Evolutionary conservation across 1,140 invertebrate species (phyloP).

Genomic region (Trachymyrmex cornetzi): DNA sequence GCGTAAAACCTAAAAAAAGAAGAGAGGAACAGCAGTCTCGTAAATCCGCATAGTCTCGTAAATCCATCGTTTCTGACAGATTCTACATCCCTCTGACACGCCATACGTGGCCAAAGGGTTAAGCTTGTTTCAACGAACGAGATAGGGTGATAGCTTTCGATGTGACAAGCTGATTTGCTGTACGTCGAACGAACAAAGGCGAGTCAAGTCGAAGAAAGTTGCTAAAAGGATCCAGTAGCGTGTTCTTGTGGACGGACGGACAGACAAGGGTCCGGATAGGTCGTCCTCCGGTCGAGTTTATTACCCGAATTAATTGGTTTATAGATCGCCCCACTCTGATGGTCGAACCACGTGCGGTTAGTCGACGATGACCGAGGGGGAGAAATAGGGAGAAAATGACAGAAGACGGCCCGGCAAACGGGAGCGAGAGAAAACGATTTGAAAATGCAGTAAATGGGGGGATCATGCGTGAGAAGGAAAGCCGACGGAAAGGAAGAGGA

Average conservation of each 20-base stretch:
- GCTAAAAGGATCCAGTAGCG: constrained; percentile 21
- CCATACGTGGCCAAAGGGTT: constrained; percentile 43
- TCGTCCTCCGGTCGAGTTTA: constrained; percentile 53
- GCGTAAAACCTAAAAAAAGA: neutral
- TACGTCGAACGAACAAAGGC: constrained; percentile 29
- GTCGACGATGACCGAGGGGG: neutral
- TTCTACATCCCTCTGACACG: constrained; percentile 5
- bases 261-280: neutral
- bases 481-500: neutral
- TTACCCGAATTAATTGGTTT: constrained; percentile 75
- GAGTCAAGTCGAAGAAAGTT: constrained; percentile 39
- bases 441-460: constrained; percentile 60
- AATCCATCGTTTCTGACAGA: constrained; percentile 30
- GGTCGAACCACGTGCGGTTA: constrained; percentile 56
- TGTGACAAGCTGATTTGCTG: constrained; percentile 5
- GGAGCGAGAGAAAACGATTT: constrained; percentile 30
- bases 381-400: neutral
- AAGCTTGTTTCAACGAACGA: constrained; percentile 6
- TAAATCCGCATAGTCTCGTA: constrained; percentile 42
- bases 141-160: constrained; percentile 18
- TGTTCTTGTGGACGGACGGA: constrained; percentile 15
- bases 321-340: constrained; percentile 55
- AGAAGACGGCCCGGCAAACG: neutral
- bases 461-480: constrained; percentile 56
- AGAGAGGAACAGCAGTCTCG: neutral